Conservation (phyloP, 2,888 invertebrate species). For the Limnephilus lunatus region DNA sequence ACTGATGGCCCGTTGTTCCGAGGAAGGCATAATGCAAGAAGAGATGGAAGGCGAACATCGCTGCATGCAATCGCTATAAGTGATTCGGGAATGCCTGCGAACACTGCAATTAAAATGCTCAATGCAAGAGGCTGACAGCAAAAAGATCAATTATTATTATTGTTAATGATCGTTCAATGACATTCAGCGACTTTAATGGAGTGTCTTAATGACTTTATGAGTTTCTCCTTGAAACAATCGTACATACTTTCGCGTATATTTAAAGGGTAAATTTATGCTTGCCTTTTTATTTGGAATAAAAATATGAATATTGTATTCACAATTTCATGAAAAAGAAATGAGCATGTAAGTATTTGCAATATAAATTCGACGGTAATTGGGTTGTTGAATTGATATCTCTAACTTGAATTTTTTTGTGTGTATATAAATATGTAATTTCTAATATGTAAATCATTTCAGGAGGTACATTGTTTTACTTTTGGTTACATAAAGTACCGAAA, state of each 20-base stretch:
- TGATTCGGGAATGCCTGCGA: neutral
- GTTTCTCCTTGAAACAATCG: neutral
- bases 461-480: too few relatives aligned
- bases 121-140: neutral
- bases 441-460: too few relatives aligned
- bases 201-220: slow-evolving; percentile 2
- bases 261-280: neutral
- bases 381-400: neutral
- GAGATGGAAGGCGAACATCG: neutral
- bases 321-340: neutral
- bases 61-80: neutral
- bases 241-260: neutral
- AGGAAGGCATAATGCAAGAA: neutral
- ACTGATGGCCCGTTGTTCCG: neutral
- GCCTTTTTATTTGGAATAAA: neutral
- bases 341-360: neutral
- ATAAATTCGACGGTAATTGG: neutral
- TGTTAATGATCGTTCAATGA: neutral
- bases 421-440: too few relatives aligned
- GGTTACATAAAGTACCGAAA: too few relatives aligned
- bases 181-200: neutral
- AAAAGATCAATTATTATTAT: neutral
- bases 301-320: neutral
- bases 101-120: neutral
- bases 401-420: too few relatives aligned